Percentiles rank a stretch among this genome's conserved stretches.
Conservation (phyloP, 92 coral and sea anemone species). For the Zoanthus sansibaricus region DNA sequence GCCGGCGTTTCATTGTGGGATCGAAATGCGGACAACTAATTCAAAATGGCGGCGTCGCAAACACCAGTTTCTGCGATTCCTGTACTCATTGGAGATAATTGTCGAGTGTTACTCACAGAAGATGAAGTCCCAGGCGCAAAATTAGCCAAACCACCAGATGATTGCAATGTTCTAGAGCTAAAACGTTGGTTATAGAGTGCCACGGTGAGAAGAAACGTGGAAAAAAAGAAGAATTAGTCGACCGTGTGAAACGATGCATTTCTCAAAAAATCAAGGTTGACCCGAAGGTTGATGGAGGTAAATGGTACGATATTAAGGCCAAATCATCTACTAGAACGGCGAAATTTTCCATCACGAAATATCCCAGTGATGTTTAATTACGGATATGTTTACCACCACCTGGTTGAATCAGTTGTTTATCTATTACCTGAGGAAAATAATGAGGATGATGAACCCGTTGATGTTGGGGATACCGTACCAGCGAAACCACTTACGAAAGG, state of each 20-base stretch:
- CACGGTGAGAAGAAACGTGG: constrained; percentile 15
- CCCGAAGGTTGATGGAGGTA: constrained; percentile 39
- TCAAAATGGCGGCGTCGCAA: not conserved
- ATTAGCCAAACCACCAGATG: not conserved
- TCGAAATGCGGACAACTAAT: constrained; percentile 3
- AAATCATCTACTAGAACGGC: too few species aligned
- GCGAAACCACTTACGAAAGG: too few species aligned
- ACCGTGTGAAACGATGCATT: constrained; percentile 16
- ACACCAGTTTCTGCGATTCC: not conserved
- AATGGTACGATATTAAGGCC: constrained; percentile 37
- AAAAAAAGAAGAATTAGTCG: constrained; percentile 7
- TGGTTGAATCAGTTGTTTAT: too few species aligned
- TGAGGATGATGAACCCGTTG: too few species aligned
- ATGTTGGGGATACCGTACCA: too few species aligned
- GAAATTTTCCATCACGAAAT: too few species aligned
- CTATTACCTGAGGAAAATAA: too few species aligned
- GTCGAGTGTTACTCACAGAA: not conserved
- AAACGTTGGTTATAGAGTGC: constrained; percentile 31
- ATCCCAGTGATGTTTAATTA: too few species aligned
- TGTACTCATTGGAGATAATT: not conserved
- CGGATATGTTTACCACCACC: too few species aligned
- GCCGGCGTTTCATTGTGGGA: constrained; percentile 7
- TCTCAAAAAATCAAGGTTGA: constrained; percentile 17
- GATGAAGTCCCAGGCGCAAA: constrained; percentile 25
- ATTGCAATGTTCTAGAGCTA: constrained; percentile 17